Percentiles rank a stretch among this genome's conserved stretches.
phyloP scores from a whole-genome alignment of 2,888 invertebrate genomes.

The Notodonta dromedarius region DNA sequence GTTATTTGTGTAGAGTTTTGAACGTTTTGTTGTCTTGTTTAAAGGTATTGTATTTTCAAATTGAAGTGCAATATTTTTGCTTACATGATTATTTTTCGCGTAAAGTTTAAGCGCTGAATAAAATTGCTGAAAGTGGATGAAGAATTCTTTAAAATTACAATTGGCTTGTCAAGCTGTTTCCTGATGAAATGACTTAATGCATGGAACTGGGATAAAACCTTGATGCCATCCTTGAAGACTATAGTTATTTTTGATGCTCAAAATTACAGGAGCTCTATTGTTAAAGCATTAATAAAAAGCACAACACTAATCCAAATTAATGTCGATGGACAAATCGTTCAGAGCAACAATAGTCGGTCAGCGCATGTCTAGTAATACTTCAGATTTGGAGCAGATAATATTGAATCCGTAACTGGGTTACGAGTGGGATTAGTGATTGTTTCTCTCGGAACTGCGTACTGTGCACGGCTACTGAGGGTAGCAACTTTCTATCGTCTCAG shows the following conservation, averaged over 20 bases:
- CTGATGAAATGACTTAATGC: too few relatives aligned
- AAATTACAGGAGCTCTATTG: too few relatives aligned
- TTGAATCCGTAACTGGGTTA: constrained; percentile 2
- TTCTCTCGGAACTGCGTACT: neutral
- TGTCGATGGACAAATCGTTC: neutral
- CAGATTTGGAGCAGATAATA: constrained; percentile 5
- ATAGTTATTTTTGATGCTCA: too few relatives aligned
- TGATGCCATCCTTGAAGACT: too few relatives aligned
- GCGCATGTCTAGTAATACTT: neutral
- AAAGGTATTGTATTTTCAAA: neutral
- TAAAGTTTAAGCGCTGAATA: too few relatives aligned
- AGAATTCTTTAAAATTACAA: too few relatives aligned
- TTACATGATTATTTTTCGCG: too few relatives aligned
- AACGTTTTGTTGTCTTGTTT: neutral
- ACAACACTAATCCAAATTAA: neutral
- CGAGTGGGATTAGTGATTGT: constrained; percentile 1
- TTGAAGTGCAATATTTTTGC: neutral
- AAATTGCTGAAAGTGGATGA: too few relatives aligned
- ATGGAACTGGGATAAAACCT: too few relatives aligned
- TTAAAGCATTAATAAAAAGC: too few relatives aligned
- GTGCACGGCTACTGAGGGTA: neutral
- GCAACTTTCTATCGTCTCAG: neutral
- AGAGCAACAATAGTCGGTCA: neutral
- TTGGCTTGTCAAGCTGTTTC: too few relatives aligned
- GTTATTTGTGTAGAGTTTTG: neutral